Evolutionary conservation across 2,797 vertebrate genomes (phyloP), one percentile per base, ranked within the genome.

Genomic region (Aulostomus chinensis): DNA sequence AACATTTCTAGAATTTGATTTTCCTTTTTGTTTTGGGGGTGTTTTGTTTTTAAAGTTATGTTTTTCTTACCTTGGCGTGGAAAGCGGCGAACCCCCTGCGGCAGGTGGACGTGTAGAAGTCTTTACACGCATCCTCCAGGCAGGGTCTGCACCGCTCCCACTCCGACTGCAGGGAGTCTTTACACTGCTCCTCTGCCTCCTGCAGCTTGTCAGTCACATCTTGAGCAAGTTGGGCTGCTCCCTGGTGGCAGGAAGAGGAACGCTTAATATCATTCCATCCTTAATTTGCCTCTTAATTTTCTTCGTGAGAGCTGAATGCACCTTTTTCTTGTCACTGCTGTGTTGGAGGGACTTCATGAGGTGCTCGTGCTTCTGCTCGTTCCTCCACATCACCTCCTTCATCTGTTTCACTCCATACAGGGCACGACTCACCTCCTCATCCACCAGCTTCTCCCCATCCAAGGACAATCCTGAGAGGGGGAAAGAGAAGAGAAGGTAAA

Each of bases 401-500:
- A 98, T 96, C 86, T 95, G 89, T 72, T 92, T 96, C 58, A 96
- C 86, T 22, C 94, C 95, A 5, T 88, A 88, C 70, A 98, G 86
- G 33, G 95, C 94, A 61, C 84, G 92, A 62, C 72, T 93, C 80
- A 96, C 84, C 45, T 94, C 94, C 78, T 93, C 89, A 2, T 91
- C 91, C 68, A 91, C 81, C 11, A 93, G 86, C 45, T 82, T 88
- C 80, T 94, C 91, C 0, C 91, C 94, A 51, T 87, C 81, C 71
- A 84, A 55, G 13, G 93, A 92, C 73, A 95, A 67, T 61, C 87
- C 95, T 98, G 75, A 70, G 21, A 15, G 8, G 42, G 9, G 13
- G 6, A 28, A 4, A 7, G 3, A 11, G 13, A 9, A n/a, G n/a
- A n/a, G n/a, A n/a, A n/a, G n/a, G n/a, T n/a, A n/a, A n/a, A n/a